Conservation (phyloP, 2,888 invertebrate species). For the Epirrita christyi region DNA sequence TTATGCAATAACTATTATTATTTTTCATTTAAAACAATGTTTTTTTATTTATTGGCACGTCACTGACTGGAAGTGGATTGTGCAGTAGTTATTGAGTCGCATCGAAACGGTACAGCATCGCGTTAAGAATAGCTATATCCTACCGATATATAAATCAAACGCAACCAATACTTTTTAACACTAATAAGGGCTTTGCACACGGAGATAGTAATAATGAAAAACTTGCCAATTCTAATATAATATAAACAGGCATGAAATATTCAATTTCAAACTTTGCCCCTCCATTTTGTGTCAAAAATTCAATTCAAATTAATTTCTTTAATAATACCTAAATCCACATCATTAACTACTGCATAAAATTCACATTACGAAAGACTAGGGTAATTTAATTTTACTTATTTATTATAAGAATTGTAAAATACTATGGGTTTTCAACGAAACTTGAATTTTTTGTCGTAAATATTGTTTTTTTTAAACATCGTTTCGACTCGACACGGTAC, state of each 20-base stretch:
- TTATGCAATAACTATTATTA: constrained; percentile 74
- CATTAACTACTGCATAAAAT: constrained; percentile 46
- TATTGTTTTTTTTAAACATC: too few species aligned
- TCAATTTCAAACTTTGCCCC: too few species aligned
- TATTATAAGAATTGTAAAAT: too few species aligned
- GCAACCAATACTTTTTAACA: constrained; percentile 44
- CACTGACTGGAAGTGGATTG: constrained; percentile 63
- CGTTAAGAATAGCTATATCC: constrained; percentile 73
- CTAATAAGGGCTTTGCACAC: constrained; percentile 12
- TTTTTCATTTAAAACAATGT: constrained; percentile 68
- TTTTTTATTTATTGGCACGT: constrained; percentile 76
- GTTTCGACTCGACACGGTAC: too few species aligned
- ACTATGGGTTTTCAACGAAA: too few species aligned
- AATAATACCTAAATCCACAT: not conserved
- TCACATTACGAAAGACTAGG: constrained; percentile 38
- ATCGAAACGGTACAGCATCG: constrained; percentile 32
- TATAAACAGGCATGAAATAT: too few species aligned
- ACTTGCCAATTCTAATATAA: too few species aligned
- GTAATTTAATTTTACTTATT: constrained; percentile 17
- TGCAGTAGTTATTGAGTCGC: constrained; percentile 48
- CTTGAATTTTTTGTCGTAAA: too few species aligned
- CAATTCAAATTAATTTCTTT: constrained; percentile 7
- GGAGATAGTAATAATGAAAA: not conserved
- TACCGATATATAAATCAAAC: constrained; percentile 75
- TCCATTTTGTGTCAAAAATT: constrained; percentile 5